Percentiles rank a stretch among this genome's conserved stretches.
Evolutionary conservation across 2,888 invertebrate genomes (phyloP).

Genomic region (Macropis europaea): DNA sequence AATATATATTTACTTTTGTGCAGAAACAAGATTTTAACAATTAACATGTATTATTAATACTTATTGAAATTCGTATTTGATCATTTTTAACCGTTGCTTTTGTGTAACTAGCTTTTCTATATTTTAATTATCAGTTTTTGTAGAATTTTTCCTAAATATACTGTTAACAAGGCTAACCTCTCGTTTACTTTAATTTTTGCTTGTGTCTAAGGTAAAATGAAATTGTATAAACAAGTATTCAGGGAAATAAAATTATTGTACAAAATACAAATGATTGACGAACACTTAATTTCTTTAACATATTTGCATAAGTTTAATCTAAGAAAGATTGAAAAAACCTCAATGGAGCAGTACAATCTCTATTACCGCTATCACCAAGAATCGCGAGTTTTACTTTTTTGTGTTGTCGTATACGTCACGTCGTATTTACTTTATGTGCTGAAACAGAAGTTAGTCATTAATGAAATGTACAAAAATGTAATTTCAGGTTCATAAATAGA

Average conservation of each 20-base stretch:
- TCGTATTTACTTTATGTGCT: constrained; percentile 79
- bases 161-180: background rate
- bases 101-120: background rate
- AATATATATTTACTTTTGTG: constrained; percentile 9
- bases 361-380: constrained; percentile 37
- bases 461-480: background rate
- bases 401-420: constrained; percentile 73
- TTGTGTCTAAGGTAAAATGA: background rate
- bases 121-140: background rate
- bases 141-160: background rate
- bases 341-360: constrained; percentile 26
- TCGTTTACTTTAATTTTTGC: background rate
- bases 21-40: background rate
- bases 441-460: constrained; percentile 49
- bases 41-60: background rate
- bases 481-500: background rate
- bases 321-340: constrained; percentile 49
- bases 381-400: constrained; percentile 33
- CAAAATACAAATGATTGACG: constrained; percentile 54
- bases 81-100: background rate
- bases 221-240: constrained; percentile 9
- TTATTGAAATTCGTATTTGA: background rate
- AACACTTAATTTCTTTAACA: constrained; percentile 51
- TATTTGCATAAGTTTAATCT: constrained; percentile 47
- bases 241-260: constrained; percentile 40